A percentile compares a stretch with the other conserved stretches of the same genome.
Evolutionary conservation across 2,797 vertebrate genomes (phyloP).

Genomic region (Emys orbicularis): DNA sequence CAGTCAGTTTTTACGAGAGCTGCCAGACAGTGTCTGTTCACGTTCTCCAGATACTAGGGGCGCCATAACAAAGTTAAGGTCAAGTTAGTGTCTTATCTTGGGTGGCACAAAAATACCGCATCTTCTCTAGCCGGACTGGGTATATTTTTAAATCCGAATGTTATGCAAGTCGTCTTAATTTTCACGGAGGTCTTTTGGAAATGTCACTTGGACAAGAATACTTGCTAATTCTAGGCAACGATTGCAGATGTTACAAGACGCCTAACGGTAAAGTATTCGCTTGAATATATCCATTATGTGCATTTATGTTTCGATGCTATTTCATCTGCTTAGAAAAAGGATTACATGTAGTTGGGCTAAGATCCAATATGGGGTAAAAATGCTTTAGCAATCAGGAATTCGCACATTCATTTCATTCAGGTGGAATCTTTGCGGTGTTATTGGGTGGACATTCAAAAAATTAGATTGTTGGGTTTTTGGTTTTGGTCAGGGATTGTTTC

Average conservation of each 20-base stretch:
- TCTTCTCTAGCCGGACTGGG: conserved; percentile 68
- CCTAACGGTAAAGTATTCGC: conserved; percentile 75
- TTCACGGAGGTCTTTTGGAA: conserved; percentile 59
- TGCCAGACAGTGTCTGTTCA: conserved; percentile 88
- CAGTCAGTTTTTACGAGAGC: conserved; percentile 88
- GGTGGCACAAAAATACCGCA: conserved; percentile 82
- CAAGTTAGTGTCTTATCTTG: conserved; percentile 95
- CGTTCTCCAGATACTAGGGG: conserved; percentile 89
- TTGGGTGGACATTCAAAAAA: neutral
- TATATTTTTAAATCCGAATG: conserved; percentile 24
- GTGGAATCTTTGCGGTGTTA: neutral
- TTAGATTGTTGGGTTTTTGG: neutral
- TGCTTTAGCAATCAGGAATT: neutral
- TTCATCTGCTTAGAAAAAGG: neutral
- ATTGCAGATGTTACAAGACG: conserved; percentile 74
- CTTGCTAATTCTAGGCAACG: conserved; percentile 54
- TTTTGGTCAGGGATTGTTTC: neutral
- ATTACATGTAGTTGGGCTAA: neutral
- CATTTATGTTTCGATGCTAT: conserved; percentile 24
- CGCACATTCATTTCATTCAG: neutral
- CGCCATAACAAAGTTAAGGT: conserved; percentile 99
- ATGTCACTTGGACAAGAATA: conserved; percentile 69
- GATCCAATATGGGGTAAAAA: neutral
- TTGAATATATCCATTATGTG: neutral
- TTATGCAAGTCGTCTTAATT: conserved; percentile 35